Conservation (phyloP, 2,113 vertebrate species). For the Centropristis striata region DNA sequence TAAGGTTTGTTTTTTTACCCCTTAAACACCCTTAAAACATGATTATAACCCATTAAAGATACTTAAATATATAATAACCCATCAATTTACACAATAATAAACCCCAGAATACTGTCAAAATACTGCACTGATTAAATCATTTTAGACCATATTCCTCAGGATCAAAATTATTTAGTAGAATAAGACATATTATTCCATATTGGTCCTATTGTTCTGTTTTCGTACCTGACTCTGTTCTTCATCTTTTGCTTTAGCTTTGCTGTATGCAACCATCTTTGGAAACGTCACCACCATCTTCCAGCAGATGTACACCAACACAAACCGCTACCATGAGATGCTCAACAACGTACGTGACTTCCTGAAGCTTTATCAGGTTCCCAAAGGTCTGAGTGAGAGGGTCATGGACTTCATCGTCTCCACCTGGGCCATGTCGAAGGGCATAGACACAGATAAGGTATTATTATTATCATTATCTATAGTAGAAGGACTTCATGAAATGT, state of each 20-base stretch:
- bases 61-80: background rate
- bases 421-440: constrained; percentile 99
- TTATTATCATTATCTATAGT: too few relatives aligned
- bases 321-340: constrained; percentile 98
- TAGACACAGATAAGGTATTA: constrained; percentile 98
- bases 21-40: background rate
- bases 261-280: constrained; percentile 99
- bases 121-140: too few relatives aligned
- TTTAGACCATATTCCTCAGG: background rate
- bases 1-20: background rate
- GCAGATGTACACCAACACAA: constrained; percentile 99
- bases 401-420: constrained; percentile 99
- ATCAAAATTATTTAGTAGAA: background rate
- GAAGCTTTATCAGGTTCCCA: constrained; percentile 98
- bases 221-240: background rate
- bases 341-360: constrained; percentile 99
- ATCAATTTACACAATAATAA: background rate
- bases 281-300: constrained; percentile 99
- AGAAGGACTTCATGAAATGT: background rate
- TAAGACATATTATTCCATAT: background rate
- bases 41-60: background rate
- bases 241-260: constrained; percentile 89
- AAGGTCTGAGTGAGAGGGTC: constrained; percentile 98
- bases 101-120: background rate
- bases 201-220: too few relatives aligned